Evolutionary conservation across 2,113 vertebrate species (phyloP), one percentile per base, ranked within the genome.

Genomic region (Arvicanthis niloticus): DNA sequence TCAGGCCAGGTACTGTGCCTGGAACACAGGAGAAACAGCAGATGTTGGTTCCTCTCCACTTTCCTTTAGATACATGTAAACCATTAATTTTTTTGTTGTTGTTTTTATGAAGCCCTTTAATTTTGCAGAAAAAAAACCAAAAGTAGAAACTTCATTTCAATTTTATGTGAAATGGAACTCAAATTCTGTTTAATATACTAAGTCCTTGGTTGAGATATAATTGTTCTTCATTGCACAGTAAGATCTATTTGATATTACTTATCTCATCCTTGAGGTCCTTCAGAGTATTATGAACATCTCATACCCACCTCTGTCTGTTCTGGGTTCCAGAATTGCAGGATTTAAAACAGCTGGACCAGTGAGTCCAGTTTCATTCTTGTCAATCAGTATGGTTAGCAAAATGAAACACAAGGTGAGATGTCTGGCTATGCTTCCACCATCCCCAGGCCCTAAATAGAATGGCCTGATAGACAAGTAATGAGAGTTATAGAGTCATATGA

Each of bases 301-400:
- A 68, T 1, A 91, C 98, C 34, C 96, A 99, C 99, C 99, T 99
- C 2, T 67, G 3, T 96, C 99, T 99, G 29, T 75, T 95, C 97
- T 99, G 99, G 6, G 94, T 99, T 24, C 99, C 99, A 0, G 98
- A 98, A 97, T 99, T 99, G 97, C 99, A 99, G 89, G 98, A 99
- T 60, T 96, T 98, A 90, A 99, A 98, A 97, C 99, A 99, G 95
- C 95, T 81, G 31, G 99, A 98, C 99, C 99, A 99, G 0, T 97
- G 3, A 1, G 95, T 96, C 99, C 99, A 99, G 98, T 98, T 81
- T 98, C 97, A 42, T 96, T 96, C 4, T 88, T 94, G 22, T 97
- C 97, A 31, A 97, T 85, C 19, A 94, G 73, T 87, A 96, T 77
- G 91, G 98, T 97, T 68, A 99, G 93, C 84, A 98, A 95, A 45